Percentiles rank a stretch among this genome's conserved stretches.
These are phyloP conservation scores for Gymnoscelis rufifasciata DNA, from an alignment of 2,888 invertebrate genomes.

Conservation along the genomic window DNA sequence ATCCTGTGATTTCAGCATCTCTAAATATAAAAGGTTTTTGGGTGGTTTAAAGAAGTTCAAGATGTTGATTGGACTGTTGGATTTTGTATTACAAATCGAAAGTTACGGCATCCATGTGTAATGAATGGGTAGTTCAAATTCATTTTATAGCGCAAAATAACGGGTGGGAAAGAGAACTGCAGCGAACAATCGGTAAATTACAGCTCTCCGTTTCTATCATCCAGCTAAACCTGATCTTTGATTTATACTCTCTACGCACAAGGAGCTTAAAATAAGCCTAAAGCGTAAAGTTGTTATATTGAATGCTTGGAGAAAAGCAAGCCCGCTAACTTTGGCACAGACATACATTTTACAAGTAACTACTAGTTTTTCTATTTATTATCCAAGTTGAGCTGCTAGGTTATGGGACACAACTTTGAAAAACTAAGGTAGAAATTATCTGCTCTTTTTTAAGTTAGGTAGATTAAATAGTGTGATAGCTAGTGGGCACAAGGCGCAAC, in stretches of 20 bases:
- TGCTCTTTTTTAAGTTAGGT: not conserved
- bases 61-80: too few species aligned
- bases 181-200: constrained; percentile 50
- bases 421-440: not conserved
- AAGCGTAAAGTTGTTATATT: not conserved
- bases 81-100: constrained; percentile 37
- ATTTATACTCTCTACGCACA: constrained; percentile 28
- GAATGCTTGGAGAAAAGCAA: not conserved
- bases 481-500: constrained; percentile 41
- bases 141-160: constrained; percentile 38
- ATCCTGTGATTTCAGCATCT: constrained; percentile 16
- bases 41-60: too few species aligned
- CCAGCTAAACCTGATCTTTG: constrained; percentile 32
- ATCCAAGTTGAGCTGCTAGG: too few species aligned
- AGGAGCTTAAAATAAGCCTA: not conserved
- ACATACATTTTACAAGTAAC: too few species aligned
- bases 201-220: constrained; percentile 49
- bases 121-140: constrained; percentile 44
- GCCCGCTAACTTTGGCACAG: not conserved
- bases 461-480: not conserved
- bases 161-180: constrained; percentile 55
- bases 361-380: too few species aligned
- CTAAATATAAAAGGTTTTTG: constrained; percentile 3
- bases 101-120: constrained; percentile 36
- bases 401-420: too few species aligned